phyloP scores from a whole-genome alignment of 1,140 invertebrate species.

The Cyphomyrmex costatus region DNA sequence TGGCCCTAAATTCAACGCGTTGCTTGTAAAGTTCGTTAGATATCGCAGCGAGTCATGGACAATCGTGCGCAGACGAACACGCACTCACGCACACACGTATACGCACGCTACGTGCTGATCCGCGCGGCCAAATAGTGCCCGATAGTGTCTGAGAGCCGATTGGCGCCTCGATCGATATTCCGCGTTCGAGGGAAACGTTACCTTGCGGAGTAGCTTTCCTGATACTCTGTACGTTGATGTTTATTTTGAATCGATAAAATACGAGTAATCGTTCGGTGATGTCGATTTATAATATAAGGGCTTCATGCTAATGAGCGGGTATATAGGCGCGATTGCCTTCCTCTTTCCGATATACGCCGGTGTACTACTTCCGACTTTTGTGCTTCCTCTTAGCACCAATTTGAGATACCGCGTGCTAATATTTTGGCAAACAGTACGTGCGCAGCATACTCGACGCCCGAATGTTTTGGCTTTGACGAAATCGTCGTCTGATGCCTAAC shows the following conservation, averaged over 20 bases:
- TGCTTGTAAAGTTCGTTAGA: slow-evolving; percentile 29
- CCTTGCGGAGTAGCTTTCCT: slow-evolving; percentile 31
- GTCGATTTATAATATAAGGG: background rate
- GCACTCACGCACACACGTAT: background rate
- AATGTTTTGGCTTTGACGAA: background rate
- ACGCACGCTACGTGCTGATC: slow-evolving; percentile 12
- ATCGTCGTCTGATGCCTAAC: background rate
- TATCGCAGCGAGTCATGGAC: slow-evolving; percentile 44
- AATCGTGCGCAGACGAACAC: background rate
- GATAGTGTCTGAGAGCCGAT: slow-evolving; percentile 28
- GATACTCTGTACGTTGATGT: background rate
- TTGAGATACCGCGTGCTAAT: slow-evolving; percentile 26
- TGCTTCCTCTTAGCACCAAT: slow-evolving; percentile 42
- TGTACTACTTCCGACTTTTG: slow-evolving; percentile 20
- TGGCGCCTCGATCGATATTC: slow-evolving; percentile 42
- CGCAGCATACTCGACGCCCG: background rate
- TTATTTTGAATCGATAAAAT: background rate
- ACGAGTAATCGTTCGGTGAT: slow-evolving; percentile 15
- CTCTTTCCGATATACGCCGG: background rate
- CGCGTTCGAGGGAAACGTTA: background rate
- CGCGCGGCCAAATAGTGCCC: background rate
- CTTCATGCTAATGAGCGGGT: slow-evolving; percentile 31
- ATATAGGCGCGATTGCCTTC: background rate
- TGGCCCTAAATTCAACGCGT: slow-evolving; percentile 22
- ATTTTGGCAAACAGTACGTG: slow-evolving; percentile 19